Conservation (phyloP, 2,888 invertebrate species). For the Lithophane ornitopus region DNA sequence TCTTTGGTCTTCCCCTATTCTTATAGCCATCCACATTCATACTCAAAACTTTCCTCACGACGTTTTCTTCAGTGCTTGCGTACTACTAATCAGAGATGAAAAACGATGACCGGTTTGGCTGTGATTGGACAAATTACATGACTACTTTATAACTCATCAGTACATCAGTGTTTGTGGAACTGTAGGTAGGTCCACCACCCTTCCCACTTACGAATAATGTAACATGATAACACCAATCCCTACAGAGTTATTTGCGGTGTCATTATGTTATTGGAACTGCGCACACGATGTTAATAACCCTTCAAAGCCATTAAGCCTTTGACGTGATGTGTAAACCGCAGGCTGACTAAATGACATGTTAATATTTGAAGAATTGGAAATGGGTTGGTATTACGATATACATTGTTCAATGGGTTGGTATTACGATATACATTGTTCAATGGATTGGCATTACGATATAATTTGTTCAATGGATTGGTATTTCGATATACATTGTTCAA, state of each 20-base stretch:
- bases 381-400: background rate
- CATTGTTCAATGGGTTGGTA: conserved; percentile 14
- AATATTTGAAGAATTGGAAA: conserved; percentile 52
- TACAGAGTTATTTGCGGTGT: conserved; percentile 35
- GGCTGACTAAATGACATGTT: conserved; percentile 38
- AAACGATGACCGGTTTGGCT: background rate
- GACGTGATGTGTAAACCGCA: conserved; percentile 31
- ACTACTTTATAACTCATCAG: conserved; percentile 1
- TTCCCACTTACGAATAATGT: conserved; percentile 25
- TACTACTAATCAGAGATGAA: background rate
- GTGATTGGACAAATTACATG: background rate
- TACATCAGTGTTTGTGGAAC: background rate
- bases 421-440: conserved; percentile 19
- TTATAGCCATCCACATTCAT: background rate
- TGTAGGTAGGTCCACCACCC: background rate
- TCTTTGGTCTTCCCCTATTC: background rate
- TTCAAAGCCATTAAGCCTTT: conserved; percentile 51
- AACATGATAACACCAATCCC: conserved; percentile 47
- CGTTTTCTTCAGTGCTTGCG: background rate
- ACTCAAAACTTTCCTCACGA: background rate
- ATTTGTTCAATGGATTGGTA: conserved; percentile 22
- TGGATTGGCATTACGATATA: background rate
- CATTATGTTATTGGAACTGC: conserved; percentile 54
- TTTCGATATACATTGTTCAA: conserved; percentile 4
- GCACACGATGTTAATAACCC: conserved; percentile 41